Conservation (phyloP, 1,140 invertebrate genomes). For the Neodiprion lecontei region DNA sequence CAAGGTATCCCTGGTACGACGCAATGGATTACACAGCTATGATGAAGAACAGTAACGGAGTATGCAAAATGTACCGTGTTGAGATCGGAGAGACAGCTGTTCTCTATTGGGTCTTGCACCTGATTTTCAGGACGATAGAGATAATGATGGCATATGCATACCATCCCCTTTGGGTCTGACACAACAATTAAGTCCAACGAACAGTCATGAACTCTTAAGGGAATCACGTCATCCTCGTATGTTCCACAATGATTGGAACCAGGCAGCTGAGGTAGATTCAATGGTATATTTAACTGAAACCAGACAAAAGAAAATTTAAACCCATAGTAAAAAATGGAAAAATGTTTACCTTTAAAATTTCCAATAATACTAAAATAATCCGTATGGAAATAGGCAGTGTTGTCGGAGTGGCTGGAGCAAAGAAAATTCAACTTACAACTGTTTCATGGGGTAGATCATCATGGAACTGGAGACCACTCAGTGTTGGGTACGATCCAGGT, state of each 20-base stretch:
- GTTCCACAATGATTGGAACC: conserved; percentile 66
- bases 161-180: conserved; percentile 74
- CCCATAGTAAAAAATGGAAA: conserved; percentile 4
- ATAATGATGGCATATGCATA: conserved; percentile 86
- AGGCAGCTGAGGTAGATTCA: conserved; percentile 78
- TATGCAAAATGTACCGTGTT: conserved; percentile 83
- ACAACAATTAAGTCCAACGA: conserved; percentile 81
- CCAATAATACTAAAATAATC: conserved; percentile 1
- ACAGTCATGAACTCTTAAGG: conserved; percentile 79
- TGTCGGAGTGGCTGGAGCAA: conserved; percentile 11
- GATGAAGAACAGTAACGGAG: conserved; percentile 80
- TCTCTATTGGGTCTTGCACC: conserved; percentile 64
- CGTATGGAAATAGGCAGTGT: conserved; percentile 3
- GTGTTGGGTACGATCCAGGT: conserved; percentile 67
- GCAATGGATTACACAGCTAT: conserved; percentile 82
- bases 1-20: conserved; percentile 81
- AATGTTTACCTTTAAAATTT: conserved; percentile 3
- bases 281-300: conserved; percentile 79
- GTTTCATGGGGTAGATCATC: conserved; percentile 84
- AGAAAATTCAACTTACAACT: conserved; percentile 68
- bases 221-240: conserved; percentile 81
- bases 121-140: conserved; percentile 77
- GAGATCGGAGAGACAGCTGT: conserved; percentile 61
- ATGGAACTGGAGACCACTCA: conserved; percentile 85
- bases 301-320: conserved; percentile 31